A percentile compares a stretch with the other conserved stretches of the same genome.
phyloP scores from a whole-genome alignment of 2,797 vertebrate species.

The Megaceryle alcyon region DNA sequence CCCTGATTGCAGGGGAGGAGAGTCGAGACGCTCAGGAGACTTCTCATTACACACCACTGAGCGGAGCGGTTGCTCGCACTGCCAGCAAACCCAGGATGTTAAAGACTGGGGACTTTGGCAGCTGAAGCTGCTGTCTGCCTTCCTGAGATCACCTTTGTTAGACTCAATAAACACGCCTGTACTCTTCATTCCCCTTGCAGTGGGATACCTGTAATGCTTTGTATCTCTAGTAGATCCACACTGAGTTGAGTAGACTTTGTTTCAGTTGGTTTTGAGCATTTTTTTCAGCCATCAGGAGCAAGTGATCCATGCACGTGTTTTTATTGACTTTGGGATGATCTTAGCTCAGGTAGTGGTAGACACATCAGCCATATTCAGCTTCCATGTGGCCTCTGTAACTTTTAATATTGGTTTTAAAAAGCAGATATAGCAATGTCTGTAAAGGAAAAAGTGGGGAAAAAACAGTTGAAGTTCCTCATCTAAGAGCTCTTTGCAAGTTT shows the following conservation, averaged over 20 bases:
- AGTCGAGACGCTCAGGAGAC: fast-evolving
- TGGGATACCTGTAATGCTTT: neutral
- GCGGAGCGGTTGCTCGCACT: fast-evolving
- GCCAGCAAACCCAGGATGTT: neutral
- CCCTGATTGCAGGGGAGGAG: conserved; percentile 44
- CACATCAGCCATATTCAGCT: neutral
- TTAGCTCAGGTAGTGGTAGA: neutral
- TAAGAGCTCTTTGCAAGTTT: neutral
- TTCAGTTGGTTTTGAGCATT: neutral
- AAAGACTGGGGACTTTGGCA: neutral
- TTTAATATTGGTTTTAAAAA: neutral
- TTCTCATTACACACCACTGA: neutral
- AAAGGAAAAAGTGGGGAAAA: neutral
- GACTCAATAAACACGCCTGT: neutral
- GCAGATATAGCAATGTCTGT: neutral
- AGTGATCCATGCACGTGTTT: neutral
- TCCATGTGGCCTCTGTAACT: neutral
- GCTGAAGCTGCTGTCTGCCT: neutral
- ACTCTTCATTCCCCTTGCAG: neutral
- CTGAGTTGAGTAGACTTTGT: neutral
- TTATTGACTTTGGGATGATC: neutral
- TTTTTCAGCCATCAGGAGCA: neutral
- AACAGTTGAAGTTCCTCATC: neutral
- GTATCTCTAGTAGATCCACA: neutral
- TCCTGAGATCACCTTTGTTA: neutral